Base-by-base conservation (phyloP, 2,888 invertebrate species). In the Pammene aurita region DNA sequence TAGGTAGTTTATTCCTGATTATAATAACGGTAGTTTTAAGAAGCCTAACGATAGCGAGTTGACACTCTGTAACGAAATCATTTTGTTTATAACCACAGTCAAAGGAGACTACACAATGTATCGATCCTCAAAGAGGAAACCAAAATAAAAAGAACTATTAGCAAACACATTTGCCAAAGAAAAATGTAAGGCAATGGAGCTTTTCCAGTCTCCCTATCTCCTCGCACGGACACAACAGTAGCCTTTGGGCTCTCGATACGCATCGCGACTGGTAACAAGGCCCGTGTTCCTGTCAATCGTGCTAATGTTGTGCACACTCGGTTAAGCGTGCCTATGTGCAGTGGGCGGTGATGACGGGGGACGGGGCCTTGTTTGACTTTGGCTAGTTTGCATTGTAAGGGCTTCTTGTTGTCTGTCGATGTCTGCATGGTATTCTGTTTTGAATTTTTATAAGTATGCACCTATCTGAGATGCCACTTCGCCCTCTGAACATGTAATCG, bases 191-290 rank as follows among this genome's bases (percentile, higher is more conserved):
- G 2, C 4, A 26, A 4, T 26, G 26, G 26, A 26, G 5, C 80
- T 0, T 73, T 76, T 88, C 86, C 74, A 85, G 80, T 0, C 55
- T 73, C 44, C 83, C 80, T 1, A 73, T 82, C 81, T n/a, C 1
- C 38, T 73, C 38, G 65, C 46, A 78, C 77, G 81, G 84, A 86
- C 85, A 84, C 86, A 89, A 88, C 90, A 89, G 89, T 87, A 87
- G 89, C 87, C 86, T 80, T 84, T 83, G 83, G 86, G 87, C 83
- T 83, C 84, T 84, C 84, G 91, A 92, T 92, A 90, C 89, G 87
- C 86, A 92, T 92, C 91, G 90, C 82, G 80, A 75, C 77, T 79
- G 84, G 89, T 90, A 91, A 91, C 90, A 90, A 91, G 89, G 84
- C 61, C 83, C 89, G 77, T 92, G 91, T 90, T 82, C 82, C 84